A percentile compares a stretch with the other conserved stretches of the same genome.
Evolutionary conservation across 2,888 invertebrate genomes (phyloP).

Genomic region (Alviniconcha strummeri): DNA sequence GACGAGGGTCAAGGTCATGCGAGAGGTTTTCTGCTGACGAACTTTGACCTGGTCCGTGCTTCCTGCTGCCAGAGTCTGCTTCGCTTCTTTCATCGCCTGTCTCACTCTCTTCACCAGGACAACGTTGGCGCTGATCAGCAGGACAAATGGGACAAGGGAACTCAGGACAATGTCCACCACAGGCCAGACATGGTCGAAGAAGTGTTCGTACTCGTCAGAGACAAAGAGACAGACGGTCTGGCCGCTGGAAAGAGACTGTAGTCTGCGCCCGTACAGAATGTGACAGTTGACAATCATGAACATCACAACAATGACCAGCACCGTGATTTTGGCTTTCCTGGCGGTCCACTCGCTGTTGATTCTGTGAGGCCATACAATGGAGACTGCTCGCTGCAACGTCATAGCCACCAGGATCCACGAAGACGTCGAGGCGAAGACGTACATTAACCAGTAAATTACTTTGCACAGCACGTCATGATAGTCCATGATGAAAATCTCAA

Average conservation of each 20-base stretch:
- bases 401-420: constrained; percentile 37
- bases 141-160: constrained; percentile 15
- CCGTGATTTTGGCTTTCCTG: not conserved
- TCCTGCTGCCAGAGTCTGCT: not conserved
- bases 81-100: constrained; percentile 10
- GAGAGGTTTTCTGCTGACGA: constrained; percentile 15
- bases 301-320: not conserved
- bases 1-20: constrained; percentile 20
- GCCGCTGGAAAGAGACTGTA: not conserved
- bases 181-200: constrained; percentile 10
- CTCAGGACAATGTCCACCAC: constrained; percentile 14
- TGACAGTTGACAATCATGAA: constrained; percentile 3
- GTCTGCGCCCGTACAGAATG: constrained; percentile 5
- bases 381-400: constrained; percentile 31
- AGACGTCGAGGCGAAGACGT: constrained; percentile 23
- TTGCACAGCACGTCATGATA: constrained; percentile 31
- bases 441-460: constrained; percentile 22
- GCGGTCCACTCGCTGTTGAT: not conserved
- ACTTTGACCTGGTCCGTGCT: not conserved
- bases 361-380: constrained; percentile 28
- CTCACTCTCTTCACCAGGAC: constrained; percentile 12
- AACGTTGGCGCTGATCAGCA: constrained; percentile 10
- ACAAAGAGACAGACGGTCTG: not conserved
- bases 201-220: constrained; percentile 3
- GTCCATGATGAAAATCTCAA: not conserved